Conservation (phyloP, 2,888 invertebrate species). For the Netelia inedita region DNA sequence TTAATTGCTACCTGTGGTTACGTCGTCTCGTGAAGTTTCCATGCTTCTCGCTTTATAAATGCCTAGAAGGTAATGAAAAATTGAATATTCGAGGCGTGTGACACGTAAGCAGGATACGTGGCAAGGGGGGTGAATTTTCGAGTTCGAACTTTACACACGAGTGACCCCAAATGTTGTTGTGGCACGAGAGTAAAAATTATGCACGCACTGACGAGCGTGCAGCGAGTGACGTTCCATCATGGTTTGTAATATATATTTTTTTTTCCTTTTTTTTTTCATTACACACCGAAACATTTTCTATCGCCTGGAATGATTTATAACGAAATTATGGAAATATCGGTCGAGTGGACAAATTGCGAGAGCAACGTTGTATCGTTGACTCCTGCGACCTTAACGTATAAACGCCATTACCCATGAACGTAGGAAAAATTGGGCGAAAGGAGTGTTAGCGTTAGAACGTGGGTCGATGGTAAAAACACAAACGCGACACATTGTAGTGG, state of each 20-base stretch:
- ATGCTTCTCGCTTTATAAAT: background rate
- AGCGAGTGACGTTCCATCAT: conserved; percentile 32
- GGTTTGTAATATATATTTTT: background rate
- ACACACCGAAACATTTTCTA: conserved; percentile 26
- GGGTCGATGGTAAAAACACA: conserved; percentile 19
- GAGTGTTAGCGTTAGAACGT: conserved; percentile 13
- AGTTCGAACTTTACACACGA: conserved; percentile 30
- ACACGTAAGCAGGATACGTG: background rate
- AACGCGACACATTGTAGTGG: conserved; percentile 50
- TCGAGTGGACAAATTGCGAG: conserved; percentile 63
- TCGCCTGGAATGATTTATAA: conserved; percentile 64
- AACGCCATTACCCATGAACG: conserved; percentile 5
- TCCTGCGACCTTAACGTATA: background rate
- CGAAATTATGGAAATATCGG: conserved; percentile 64
- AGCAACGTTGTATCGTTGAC: conserved; percentile 28
- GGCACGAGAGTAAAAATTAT: conserved; percentile 22
- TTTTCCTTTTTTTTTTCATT: conserved; percentile 22
- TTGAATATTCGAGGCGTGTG: conserved; percentile 1
- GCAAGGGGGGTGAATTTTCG: background rate
- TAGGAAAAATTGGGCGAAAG: conserved; percentile 35
- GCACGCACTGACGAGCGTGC: conserved; percentile 27
- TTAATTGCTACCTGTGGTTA: background rate
- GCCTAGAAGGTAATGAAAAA: conserved; percentile 22
- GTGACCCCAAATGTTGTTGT: conserved; percentile 39
- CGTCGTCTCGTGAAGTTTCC: conserved; percentile 20